phyloP scores from a whole-genome alignment of 2,113 vertebrate species.

The Crotalus tigris region DNA sequence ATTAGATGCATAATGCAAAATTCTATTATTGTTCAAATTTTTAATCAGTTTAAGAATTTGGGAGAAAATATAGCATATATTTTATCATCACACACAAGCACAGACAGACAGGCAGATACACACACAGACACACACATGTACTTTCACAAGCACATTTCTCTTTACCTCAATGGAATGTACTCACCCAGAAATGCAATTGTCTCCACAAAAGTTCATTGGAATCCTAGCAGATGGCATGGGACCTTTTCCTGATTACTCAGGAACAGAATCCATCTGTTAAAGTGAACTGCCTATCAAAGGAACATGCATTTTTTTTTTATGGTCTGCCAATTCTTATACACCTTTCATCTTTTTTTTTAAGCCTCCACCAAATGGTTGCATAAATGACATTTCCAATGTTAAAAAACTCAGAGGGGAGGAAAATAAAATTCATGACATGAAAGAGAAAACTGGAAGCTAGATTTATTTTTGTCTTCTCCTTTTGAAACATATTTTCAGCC shows the following conservation, averaged over 20 bases:
- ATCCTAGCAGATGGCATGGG: slow-evolving; percentile 18
- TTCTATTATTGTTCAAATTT: not conserved
- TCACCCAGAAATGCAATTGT: not conserved
- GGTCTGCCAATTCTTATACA: not conserved
- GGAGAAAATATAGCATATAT: not conserved
- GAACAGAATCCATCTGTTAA: slow-evolving; percentile 14
- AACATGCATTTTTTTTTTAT: slow-evolving; percentile 3
- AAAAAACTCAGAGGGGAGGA: not conserved
- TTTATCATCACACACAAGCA: not conserved
- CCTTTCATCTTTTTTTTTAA: not conserved
- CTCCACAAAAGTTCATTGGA: not conserved
- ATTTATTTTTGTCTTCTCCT: not conserved
- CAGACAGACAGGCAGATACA: not conserved
- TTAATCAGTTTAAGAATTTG: not conserved
- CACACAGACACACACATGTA: not conserved
- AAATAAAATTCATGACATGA: not conserved
- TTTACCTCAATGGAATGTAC: not conserved
- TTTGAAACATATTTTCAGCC: not conserved
- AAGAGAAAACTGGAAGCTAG: not conserved
- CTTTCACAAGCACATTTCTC: not conserved
- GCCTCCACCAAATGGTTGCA: not conserved
- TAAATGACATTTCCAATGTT: not conserved
- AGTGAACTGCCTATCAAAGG: slow-evolving; percentile 1
- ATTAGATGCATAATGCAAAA: not conserved
- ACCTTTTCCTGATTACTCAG: not conserved